These are phyloP conservation scores for Peromyscus nudipes DNA, from an alignment of 2,797 vertebrate genomes.

Conservation along the genomic window DNA sequence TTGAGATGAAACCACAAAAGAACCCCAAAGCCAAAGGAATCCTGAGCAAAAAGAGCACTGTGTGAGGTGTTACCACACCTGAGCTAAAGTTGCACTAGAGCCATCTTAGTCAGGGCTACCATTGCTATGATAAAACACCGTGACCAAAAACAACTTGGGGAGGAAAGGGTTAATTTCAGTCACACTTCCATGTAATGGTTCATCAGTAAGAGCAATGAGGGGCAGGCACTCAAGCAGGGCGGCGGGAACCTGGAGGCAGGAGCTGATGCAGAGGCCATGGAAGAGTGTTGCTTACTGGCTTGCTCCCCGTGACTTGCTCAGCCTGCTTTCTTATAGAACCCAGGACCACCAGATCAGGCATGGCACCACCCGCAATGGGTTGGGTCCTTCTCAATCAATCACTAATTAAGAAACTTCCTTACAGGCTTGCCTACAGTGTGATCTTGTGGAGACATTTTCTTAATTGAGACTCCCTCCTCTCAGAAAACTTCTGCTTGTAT, in stretches of 20 bases:
- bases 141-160: background rate
- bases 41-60: background rate
- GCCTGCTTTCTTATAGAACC: background rate
- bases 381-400: background rate
- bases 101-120: background rate
- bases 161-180: background rate
- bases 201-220: background rate
- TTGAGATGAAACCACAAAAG: background rate
- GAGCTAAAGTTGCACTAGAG: background rate
- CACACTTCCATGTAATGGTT: background rate
- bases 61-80: background rate
- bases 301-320: background rate
- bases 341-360: background rate
- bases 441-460: background rate
- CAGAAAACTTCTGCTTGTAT: background rate
- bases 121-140: background rate
- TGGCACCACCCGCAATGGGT: background rate
- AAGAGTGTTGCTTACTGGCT: background rate
- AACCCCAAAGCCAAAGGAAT: background rate
- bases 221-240: background rate
- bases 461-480: background rate
- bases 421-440: background rate
- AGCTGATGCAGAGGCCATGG: background rate
- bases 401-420: background rate
- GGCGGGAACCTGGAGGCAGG: background rate